Conservation (phyloP, 2,797 vertebrate species). For the Rhinatrema bivittatum region DNA sequence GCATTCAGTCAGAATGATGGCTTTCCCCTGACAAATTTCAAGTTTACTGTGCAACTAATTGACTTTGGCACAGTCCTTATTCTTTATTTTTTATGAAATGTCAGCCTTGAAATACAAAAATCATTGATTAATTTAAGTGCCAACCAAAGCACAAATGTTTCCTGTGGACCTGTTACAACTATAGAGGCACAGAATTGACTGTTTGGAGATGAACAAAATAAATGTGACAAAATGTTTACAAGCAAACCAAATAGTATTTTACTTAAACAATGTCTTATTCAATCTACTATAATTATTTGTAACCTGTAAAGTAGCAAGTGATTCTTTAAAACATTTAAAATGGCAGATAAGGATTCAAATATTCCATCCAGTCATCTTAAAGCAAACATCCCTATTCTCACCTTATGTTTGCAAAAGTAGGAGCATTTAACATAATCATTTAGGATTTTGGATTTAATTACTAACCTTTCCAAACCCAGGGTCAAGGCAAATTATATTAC, state of each 20-base stretch:
- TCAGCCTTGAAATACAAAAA: conserved; percentile 29
- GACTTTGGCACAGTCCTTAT: conserved; percentile 38
- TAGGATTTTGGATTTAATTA: too few relatives aligned
- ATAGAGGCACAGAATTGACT: conserved; percentile 18
- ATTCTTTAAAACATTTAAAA: conserved; percentile 21
- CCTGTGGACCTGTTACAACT: conserved; percentile 20
- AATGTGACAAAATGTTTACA: conserved; percentile 20
- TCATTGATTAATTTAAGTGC: conserved; percentile 34
- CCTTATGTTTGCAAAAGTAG: too few relatives aligned
- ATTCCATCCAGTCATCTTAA: too few relatives aligned
- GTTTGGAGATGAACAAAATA: conserved; percentile 27
- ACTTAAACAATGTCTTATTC: conserved; percentile 3
- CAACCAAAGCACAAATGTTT: conserved; percentile 43
- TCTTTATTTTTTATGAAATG: conserved; percentile 31
- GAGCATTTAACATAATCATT: too few relatives aligned
- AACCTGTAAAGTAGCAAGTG: conserved; percentile 4
- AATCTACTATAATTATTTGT: conserved; percentile 34
- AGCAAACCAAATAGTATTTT: conserved; percentile 13
- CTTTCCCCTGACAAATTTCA: conserved; percentile 18
- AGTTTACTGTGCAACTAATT: conserved; percentile 33
- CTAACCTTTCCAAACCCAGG: too few relatives aligned
- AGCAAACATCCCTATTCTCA: too few relatives aligned
- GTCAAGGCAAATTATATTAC: too few relatives aligned
- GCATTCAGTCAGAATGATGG: neutral
- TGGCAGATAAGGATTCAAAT: too few relatives aligned